Percentiles rank a stretch among this genome's conserved stretches.
Conservation (phyloP, 53 echinoderm and acorn worm species). For the Holothuria scabra region DNA sequence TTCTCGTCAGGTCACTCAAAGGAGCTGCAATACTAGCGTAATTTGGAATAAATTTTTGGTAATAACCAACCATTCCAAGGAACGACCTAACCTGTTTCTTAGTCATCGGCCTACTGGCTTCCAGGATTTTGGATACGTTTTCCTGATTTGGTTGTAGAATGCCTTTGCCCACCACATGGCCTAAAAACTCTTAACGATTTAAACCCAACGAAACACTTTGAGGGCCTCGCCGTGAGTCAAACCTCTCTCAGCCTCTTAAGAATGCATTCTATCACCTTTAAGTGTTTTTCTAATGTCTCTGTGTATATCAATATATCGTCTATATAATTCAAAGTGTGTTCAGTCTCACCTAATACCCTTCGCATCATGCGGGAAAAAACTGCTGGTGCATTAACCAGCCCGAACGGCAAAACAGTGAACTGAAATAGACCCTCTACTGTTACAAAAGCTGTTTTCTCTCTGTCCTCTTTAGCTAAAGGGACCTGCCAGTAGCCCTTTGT, state of each 20-base stretch:
- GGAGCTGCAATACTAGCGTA: no score
- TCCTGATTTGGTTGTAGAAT: no score
- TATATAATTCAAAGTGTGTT: slow-evolving; percentile 52
- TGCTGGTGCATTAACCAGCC: slow-evolving; percentile 64
- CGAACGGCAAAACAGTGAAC: slow-evolving; percentile 59
- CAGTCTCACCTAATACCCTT: slow-evolving; percentile 25
- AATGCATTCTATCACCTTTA: slow-evolving; percentile 11
- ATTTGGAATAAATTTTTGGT: no score
- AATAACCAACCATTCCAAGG: no score
- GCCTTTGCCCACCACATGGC: no score
- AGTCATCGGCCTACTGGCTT: no score
- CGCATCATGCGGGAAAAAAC: slow-evolving; percentile 55
- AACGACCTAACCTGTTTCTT: no score
- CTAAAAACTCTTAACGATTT: slow-evolving; percentile 18
- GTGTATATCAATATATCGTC: slow-evolving; percentile 61
- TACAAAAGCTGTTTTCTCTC: slow-evolving; percentile 53
- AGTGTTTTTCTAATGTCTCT: slow-evolving; percentile 51
- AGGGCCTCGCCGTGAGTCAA: no score
- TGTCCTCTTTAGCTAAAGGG: slow-evolving; percentile 40
- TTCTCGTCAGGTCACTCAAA: no score
- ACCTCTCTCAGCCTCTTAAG: no score
- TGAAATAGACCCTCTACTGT: slow-evolving; percentile 57
- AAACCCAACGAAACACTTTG: no score
- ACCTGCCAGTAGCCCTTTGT: slow-evolving; percentile 69
- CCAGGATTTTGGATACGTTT: no score